Conservation (phyloP, 2,113 vertebrate species). For the Clarias gariepinus region DNA sequence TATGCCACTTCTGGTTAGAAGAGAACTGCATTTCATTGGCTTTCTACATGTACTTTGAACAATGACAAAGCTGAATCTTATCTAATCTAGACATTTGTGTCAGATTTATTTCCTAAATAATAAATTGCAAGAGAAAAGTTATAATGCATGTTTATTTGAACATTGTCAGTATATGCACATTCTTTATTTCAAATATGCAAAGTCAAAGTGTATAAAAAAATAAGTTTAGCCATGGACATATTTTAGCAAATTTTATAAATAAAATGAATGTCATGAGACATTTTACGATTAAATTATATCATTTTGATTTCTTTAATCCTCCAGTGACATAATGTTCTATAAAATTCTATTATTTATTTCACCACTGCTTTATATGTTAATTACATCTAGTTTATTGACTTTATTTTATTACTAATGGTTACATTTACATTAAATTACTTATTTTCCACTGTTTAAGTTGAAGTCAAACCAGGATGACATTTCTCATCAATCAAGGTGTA, state of each 20-base stretch:
- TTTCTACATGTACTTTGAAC: too few species aligned
- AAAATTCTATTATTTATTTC: background rate
- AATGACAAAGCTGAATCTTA: too few species aligned
- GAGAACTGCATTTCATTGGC: too few species aligned
- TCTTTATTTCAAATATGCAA: background rate
- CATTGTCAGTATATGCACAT: background rate
- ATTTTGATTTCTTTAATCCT: background rate
- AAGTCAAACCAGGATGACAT: too few species aligned
- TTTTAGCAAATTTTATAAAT: background rate
- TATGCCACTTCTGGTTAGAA: too few species aligned
- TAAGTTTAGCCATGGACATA: background rate
- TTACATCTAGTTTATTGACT: background rate
- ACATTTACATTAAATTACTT: background rate
- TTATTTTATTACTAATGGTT: background rate
- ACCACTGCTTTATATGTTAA: background rate
- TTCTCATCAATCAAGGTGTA: too few species aligned
- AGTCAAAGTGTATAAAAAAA: background rate
- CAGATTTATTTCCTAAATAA: background rate
- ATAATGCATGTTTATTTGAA: background rate
- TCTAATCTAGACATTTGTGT: background rate
- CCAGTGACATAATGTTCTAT: background rate
- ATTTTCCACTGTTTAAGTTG: background rate
- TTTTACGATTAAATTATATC: background rate
- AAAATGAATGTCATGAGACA: background rate
- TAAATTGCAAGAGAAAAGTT: background rate